phyloP scores from a whole-genome alignment of 2,888 invertebrate species.

The Netelia virgata region DNA sequence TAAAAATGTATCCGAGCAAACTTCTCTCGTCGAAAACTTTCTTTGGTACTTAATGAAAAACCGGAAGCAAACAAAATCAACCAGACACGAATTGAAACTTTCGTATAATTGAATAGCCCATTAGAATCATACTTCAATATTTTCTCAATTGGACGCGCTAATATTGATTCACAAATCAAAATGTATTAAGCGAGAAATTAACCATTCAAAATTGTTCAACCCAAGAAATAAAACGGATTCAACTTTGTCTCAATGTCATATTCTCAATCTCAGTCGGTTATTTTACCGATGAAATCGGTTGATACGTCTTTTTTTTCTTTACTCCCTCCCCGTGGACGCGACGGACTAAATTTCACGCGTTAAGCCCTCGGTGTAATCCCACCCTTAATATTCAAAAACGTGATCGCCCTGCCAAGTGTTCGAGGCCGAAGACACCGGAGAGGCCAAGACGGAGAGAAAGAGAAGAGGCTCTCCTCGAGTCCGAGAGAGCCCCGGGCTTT shows the following conservation, averaged over 20 bases:
- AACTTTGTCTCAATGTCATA: neutral
- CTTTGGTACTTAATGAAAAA: slow-evolving; percentile 5
- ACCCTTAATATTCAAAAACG: slow-evolving; percentile 85
- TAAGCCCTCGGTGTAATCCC: slow-evolving; percentile 85
- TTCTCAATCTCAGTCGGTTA: slow-evolving; percentile 38
- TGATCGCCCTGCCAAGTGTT: slow-evolving; percentile 84
- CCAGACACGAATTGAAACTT: neutral
- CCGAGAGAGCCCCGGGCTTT: slow-evolving; percentile 80
- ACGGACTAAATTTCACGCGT: slow-evolving; percentile 84
- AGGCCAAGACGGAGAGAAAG: slow-evolving; percentile 49
- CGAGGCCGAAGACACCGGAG: slow-evolving; percentile 69
- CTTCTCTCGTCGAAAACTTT: slow-evolving; percentile 21
- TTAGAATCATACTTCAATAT: slow-evolving; percentile 5
- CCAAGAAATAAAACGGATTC: slow-evolving; percentile 3
- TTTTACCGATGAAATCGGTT: slow-evolving; percentile 58
- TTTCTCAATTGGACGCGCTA: neutral
- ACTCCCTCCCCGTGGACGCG: slow-evolving; percentile 67
- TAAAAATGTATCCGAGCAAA: slow-evolving; percentile 2
- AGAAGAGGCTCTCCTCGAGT: slow-evolving; percentile 68
- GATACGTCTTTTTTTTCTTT: slow-evolving; percentile 28
- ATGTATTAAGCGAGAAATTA: neutral
- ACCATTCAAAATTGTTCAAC: neutral
- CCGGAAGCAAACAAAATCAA: neutral
- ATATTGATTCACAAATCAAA: neutral
- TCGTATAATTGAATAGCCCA: slow-evolving; percentile 16